Evolutionary conservation across 2,797 vertebrate species (phyloP), one percentile per base, ranked within the genome.

Genomic region (Xiphorhynchus erythropygius): DNA sequence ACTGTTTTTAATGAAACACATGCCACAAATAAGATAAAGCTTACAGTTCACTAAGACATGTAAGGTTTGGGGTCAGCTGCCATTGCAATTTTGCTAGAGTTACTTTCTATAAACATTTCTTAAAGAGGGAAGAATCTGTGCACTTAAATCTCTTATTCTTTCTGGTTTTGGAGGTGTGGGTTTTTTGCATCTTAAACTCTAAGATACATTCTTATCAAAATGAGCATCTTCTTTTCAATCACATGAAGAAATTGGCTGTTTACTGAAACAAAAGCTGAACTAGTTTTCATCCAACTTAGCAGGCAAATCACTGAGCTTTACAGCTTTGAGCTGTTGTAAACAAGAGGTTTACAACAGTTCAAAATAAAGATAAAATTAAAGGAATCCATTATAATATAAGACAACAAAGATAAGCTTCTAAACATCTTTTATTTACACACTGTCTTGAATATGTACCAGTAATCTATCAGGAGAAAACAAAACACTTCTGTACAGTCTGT

Each of bases 371-470:
- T 62, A 87, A 89, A 93, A 87, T 50, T 67, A 64, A 33, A 39
- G 68, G 77, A 71, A 83, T 68, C 21, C 39, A 88, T 94, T 94
- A 62, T 67, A 68, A 91, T 91, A 87, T 56, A 87, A 95, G 65
- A 65, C 60, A 23, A 50, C 83, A 97, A 94, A 93, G 74, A 76
- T 93, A 93, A 89, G 73, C 30, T 94, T 94, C 96, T 79, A 77
- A 95, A 86, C 32, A 89, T 79, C 95, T 96, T 96, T 95, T 77
- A 91, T 97, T 97, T 96, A 74, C 60, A 90, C 80, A 83, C 86
- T 52, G 93, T 14, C 24, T 97, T 97, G 96, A 94, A 95, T n/a
- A 44, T 87, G 63, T 83, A 93, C 93, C 96, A 95, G 85, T 70
- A 95, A 74, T 91, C 74, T 86, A 96, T 85, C 90, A 94, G 80